These are phyloP conservation scores for Noctua janthina DNA, from an alignment of 2,888 invertebrate genomes.

Conservation along the genomic window DNA sequence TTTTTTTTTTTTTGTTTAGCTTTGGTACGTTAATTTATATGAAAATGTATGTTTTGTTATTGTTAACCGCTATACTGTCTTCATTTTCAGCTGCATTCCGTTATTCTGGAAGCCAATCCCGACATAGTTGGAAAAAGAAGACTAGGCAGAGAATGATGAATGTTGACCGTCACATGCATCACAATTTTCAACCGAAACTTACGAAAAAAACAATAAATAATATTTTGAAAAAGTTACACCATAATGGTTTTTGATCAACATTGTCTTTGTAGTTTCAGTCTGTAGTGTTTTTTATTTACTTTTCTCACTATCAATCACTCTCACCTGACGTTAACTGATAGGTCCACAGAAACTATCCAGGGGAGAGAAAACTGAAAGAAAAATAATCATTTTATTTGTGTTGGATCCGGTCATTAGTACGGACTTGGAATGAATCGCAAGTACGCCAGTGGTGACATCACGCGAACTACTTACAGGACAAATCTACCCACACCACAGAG, in stretches of 20 bases:
- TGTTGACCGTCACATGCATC: not conserved
- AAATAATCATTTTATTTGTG: too few species aligned
- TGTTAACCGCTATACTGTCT: not conserved
- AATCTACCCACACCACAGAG: too few species aligned
- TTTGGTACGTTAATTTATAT: not conserved
- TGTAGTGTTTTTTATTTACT: constrained; percentile 2
- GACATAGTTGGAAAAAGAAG: not conserved
- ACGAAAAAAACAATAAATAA: not conserved
- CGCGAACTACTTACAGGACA: too few species aligned
- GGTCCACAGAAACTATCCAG: not conserved
- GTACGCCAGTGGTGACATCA: too few species aligned
- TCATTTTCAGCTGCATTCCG: not conserved
- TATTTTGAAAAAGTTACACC: not conserved
- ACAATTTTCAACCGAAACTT: not conserved
- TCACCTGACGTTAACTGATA: constrained; percentile 17
- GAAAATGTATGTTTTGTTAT: not conserved
- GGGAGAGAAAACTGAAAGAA: too few species aligned
- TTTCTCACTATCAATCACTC: constrained; percentile 19
- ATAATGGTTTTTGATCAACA: not conserved
- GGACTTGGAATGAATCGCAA: too few species aligned
- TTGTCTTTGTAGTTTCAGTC: not conserved
- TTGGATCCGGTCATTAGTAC: too few species aligned
- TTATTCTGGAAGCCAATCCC: not conserved
- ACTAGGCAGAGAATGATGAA: not conserved
- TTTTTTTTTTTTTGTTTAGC: not conserved